These are phyloP conservation scores for Pomatostomus ruficeps DNA, from an alignment of 2,113 vertebrate genomes.

Conservation along the genomic window DNA sequence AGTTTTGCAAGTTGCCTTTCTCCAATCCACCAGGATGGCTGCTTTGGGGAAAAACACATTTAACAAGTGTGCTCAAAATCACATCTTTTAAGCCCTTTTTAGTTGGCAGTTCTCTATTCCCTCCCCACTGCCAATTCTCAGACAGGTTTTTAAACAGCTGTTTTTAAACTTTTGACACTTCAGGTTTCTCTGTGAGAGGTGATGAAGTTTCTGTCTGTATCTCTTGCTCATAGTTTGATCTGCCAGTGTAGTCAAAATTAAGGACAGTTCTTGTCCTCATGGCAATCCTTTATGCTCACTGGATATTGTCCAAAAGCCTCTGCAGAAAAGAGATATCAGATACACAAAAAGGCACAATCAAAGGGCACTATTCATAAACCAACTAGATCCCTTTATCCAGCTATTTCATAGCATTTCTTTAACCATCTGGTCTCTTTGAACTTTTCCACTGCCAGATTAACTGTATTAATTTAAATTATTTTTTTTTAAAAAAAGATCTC, in stretches of 20 bases:
- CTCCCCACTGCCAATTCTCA: not conserved
- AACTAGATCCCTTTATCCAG: not conserved
- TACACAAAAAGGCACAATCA: not conserved
- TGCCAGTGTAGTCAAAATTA: not conserved
- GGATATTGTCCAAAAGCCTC: not conserved
- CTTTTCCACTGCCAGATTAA: not conserved
- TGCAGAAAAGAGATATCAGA: not conserved
- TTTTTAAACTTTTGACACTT: not conserved
- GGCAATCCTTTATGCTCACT: not conserved
- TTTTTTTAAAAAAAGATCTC: not conserved
- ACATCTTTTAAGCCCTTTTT: not conserved
- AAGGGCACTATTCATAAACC: not conserved
- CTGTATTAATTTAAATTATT: not conserved
- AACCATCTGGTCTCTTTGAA: not conserved
- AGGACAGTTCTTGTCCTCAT: not conserved
- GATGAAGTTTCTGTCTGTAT: not conserved
- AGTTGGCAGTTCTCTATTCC: not conserved
- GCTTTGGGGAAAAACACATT: not conserved
- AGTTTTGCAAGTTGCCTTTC: not conserved
- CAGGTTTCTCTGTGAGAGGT: not conserved
- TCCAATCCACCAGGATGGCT: not conserved
- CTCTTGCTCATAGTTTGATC: not conserved
- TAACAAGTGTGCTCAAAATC: not conserved
- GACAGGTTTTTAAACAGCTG: not conserved
- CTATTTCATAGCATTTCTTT: not conserved